Evolutionary conservation across 2,888 invertebrate species (phyloP).

Genomic region (Phasia obesa): DNA sequence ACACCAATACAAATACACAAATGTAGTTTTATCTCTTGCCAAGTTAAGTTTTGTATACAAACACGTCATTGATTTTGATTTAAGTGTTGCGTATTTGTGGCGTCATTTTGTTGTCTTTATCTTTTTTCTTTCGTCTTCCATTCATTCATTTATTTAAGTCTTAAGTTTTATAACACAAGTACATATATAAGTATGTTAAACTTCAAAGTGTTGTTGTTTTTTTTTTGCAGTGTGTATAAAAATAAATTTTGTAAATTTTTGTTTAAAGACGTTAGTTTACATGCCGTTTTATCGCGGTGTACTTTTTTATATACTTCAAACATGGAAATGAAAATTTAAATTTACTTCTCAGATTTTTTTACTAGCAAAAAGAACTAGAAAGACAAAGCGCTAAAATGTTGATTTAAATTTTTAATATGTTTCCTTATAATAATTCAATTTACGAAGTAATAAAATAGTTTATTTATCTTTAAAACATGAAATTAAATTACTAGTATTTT

Average conservation of each 20-base stretch:
- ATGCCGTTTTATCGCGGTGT: not conserved
- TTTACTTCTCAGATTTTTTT: slow-evolving; percentile 39
- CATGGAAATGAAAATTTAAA: slow-evolving; percentile 59
- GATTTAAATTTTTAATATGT: not conserved
- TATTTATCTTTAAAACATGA: slow-evolving; percentile 27
- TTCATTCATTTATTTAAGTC: slow-evolving; percentile 39
- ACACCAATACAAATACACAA: not conserved
- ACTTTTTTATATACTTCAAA: slow-evolving; percentile 11
- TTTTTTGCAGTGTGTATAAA: slow-evolving; percentile 3
- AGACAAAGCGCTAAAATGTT: not conserved
- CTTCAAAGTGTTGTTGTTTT: not conserved
- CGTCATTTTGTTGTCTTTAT: slow-evolving; percentile 52
- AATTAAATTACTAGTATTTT: slow-evolving; percentile 32
- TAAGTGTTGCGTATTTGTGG: slow-evolving; percentile 69
- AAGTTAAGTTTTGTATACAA: slow-evolving; percentile 56
- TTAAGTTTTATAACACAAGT: slow-evolving; percentile 22
- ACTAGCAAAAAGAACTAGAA: not conserved
- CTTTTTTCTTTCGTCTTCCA: slow-evolving; percentile 10
- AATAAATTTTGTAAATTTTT: no score
- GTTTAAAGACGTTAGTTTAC: no score
- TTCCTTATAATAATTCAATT: no score
- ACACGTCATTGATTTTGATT: slow-evolving; percentile 68
- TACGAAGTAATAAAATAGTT: slow-evolving; percentile 28
- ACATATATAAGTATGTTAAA: no score
- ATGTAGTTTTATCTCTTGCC: slow-evolving; percentile 42